These are phyloP conservation scores for Tillus elongatus DNA, from an alignment of 2,888 invertebrate species.

Conservation along the genomic window DNA sequence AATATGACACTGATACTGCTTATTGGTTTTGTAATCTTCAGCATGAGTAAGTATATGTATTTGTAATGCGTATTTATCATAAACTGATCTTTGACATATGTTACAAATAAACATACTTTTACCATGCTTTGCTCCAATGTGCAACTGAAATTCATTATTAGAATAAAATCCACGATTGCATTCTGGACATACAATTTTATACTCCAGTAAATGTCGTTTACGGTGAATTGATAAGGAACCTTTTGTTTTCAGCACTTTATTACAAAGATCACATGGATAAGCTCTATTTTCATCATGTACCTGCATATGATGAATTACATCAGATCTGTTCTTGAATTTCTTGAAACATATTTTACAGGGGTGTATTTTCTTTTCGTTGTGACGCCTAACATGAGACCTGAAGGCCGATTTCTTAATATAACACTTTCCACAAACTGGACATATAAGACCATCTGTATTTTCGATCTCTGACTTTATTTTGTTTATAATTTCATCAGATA, in stretches of 20 bases:
- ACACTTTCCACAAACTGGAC: constrained; percentile 11
- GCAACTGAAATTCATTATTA: constrained; percentile 16
- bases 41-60: constrained; percentile 21
- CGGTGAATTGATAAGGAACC: constrained; percentile 15
- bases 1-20: constrained; percentile 33
- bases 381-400: constrained; percentile 8
- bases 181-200: constrained; percentile 13
- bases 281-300: constrained; percentile 9
- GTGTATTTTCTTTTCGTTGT: constrained; percentile 13
- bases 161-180: constrained; percentile 18
- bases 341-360: constrained; percentile 27
- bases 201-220: constrained; percentile 16
- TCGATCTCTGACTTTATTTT: no score
- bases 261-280: constrained; percentile 15
- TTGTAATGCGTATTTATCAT: constrained; percentile 23
- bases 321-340: constrained; percentile 23
- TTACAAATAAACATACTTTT: constrained; percentile 21
- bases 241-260: constrained; percentile 12
- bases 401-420: constrained; percentile 11
- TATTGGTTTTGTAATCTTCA: constrained; percentile 36
- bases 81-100: constrained; percentile 19
- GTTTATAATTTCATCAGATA: no score
- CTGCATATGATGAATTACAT: constrained; percentile 11
- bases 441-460: no score
- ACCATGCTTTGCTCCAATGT: constrained; percentile 17